Conservation (phyloP, 2,888 invertebrate genomes). For the Nebria brevicollis region DNA sequence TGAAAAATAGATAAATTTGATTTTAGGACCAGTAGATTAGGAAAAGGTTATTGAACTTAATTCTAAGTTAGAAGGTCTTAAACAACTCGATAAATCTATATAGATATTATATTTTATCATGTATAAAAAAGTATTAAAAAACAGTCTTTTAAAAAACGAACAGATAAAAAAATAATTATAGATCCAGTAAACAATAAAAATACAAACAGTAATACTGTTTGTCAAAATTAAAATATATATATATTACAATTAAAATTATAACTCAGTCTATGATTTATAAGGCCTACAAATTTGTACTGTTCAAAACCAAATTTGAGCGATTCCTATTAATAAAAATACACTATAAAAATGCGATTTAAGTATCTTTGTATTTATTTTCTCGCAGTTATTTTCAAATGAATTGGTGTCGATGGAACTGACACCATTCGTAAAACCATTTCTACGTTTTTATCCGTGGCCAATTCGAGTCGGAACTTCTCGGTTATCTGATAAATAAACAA, state of each 20-base stretch:
- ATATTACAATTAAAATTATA: conserved; percentile 21
- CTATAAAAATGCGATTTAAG: too few species aligned
- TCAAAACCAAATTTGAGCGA: neutral
- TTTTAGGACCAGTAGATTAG: conserved; percentile 35
- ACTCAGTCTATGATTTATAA: conserved; percentile 16
- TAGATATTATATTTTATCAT: neutral
- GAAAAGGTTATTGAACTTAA: neutral
- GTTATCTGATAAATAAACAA: conserved; percentile 60
- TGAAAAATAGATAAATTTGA: conserved; percentile 24
- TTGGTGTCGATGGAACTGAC: conserved; percentile 67
- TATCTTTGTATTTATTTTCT: conserved; percentile 43
- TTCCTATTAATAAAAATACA: neutral
- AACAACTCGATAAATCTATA: neutral
- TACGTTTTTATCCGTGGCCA: conserved; percentile 65
- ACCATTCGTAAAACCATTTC: conserved; percentile 70
- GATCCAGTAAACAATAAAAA: conserved; percentile 29
- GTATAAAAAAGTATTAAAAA: neutral
- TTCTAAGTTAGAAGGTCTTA: neutral
- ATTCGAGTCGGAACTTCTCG: conserved; percentile 65
- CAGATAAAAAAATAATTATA: conserved; percentile 10
- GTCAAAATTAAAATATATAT: neutral
- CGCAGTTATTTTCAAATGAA: conserved; percentile 59
- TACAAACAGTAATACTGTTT: conserved; percentile 12
- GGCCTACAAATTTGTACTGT: neutral
- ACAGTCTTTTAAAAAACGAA: conserved; percentile 25